Conservation (phyloP, 2,113 vertebrate species). For the Chloebia gouldiae region DNA sequence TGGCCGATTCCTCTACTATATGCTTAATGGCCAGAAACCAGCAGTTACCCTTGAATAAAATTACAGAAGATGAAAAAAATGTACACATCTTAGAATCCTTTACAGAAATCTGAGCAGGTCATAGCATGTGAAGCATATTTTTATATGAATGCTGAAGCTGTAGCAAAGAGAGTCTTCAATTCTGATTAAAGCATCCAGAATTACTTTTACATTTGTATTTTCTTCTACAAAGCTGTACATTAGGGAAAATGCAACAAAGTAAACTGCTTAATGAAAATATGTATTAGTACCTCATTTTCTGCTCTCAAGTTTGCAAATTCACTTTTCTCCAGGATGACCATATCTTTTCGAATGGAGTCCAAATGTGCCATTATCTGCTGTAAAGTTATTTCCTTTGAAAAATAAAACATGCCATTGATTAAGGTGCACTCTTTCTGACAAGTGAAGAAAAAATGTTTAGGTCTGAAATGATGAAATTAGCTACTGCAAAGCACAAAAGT, state of each 20-base stretch:
- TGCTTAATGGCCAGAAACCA: background rate
- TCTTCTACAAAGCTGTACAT: background rate
- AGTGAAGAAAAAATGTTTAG: background rate
- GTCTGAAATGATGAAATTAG: background rate
- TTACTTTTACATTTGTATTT: background rate
- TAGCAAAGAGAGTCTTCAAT: background rate
- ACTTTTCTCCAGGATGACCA: conserved; percentile 98
- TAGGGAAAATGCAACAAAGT: background rate
- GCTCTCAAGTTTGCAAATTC: conserved; percentile 94
- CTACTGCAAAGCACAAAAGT: background rate
- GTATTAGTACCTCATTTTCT: conserved; percentile 83
- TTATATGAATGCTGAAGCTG: background rate
- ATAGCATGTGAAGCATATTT: background rate
- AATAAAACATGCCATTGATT: background rate
- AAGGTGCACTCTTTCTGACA: background rate
- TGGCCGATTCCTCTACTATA: background rate
- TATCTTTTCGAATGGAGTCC: conserved; percentile 95
- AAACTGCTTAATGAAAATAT: background rate
- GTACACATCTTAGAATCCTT: background rate
- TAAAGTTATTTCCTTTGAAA: conserved; percentile 87
- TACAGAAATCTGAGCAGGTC: background rate
- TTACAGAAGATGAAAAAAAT: background rate
- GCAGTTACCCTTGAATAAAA: background rate
- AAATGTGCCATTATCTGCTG: conserved; percentile 96
- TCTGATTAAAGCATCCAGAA: background rate